Percentiles rank a stretch among this genome's conserved stretches.
Conservation (phyloP, 2,888 invertebrate species). For the Colletes collaris region DNA sequence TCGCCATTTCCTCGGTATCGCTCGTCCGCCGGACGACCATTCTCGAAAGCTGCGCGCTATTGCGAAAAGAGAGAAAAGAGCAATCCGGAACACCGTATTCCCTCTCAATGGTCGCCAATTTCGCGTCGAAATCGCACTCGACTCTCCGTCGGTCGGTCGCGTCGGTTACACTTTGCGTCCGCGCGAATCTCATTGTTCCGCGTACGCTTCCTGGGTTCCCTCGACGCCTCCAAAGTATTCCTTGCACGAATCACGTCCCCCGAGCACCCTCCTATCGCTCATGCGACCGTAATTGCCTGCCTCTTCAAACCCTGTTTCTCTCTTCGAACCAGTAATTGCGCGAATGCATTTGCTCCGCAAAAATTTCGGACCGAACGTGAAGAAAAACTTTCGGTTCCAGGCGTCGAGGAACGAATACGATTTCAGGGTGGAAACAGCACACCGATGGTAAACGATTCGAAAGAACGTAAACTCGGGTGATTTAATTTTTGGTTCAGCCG, state of each 20-base stretch:
- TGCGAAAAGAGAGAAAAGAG: conserved; percentile 21
- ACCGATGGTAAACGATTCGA: background rate
- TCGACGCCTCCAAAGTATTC: background rate
- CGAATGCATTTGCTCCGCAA: too few species aligned
- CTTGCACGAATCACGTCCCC: too few species aligned
- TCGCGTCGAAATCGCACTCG: conserved; percentile 6
- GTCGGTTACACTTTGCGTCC: conserved; percentile 3
- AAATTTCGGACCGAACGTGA: too few species aligned
- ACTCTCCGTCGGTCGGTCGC: background rate
- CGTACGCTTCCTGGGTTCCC: background rate
- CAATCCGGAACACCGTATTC: background rate
- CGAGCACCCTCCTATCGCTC: too few species aligned
- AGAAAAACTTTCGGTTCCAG: too few species aligned
- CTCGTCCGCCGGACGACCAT: conserved; percentile 2
- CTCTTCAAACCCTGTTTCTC: too few species aligned
- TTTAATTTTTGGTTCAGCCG: conserved; percentile 2
- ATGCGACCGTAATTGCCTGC: too few species aligned
- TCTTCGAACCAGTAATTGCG: too few species aligned
- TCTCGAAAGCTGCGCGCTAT: background rate
- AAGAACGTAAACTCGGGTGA: background rate
- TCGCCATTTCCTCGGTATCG: conserved; percentile 52
- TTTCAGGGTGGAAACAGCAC: background rate
- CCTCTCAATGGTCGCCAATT: conserved; percentile 7
- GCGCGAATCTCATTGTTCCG: conserved; percentile 22
- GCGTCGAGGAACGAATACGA: too few species aligned